Conservation (phyloP, 2,113 vertebrate genomes). For the Elgaria multicarinata region DNA sequence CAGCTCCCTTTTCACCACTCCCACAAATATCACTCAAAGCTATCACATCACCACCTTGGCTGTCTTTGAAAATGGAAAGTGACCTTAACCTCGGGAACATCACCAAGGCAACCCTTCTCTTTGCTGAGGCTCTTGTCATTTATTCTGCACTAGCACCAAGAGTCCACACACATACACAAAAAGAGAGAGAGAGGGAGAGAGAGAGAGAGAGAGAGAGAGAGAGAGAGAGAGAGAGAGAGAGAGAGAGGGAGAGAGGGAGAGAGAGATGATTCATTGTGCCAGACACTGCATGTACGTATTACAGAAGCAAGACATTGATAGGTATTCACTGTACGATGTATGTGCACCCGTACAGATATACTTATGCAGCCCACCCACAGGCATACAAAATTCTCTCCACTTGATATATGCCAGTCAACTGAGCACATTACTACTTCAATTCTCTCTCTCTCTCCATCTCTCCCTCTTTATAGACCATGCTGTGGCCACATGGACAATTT, state of each 20-base stretch:
- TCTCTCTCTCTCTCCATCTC: background rate
- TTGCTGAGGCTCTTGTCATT: background rate
- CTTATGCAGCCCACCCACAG: background rate
- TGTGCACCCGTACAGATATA: background rate
- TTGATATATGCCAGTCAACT: background rate
- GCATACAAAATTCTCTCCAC: background rate
- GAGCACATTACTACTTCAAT: conserved; percentile 10
- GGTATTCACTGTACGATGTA: background rate
- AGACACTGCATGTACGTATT: background rate
- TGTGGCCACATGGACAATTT: background rate
- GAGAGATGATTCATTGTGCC: background rate
- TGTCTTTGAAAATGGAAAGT: conserved; percentile 41
- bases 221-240: no score
- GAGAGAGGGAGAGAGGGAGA: background rate
- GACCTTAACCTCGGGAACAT: background rate
- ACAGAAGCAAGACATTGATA: background rate
- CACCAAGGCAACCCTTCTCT: conserved; percentile 16
- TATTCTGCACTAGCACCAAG: conserved; percentile 9
- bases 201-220: no score
- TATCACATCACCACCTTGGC: background rate
- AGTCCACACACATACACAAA: background rate
- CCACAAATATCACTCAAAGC: background rate
- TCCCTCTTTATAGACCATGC: background rate
- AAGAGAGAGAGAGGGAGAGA: background rate
- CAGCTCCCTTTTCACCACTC: conserved; percentile 21